Evolutionary conservation across 2,797 vertebrate genomes (phyloP), one percentile per base, ranked within the genome.

Genomic region (Notolabrus celidotus): DNA sequence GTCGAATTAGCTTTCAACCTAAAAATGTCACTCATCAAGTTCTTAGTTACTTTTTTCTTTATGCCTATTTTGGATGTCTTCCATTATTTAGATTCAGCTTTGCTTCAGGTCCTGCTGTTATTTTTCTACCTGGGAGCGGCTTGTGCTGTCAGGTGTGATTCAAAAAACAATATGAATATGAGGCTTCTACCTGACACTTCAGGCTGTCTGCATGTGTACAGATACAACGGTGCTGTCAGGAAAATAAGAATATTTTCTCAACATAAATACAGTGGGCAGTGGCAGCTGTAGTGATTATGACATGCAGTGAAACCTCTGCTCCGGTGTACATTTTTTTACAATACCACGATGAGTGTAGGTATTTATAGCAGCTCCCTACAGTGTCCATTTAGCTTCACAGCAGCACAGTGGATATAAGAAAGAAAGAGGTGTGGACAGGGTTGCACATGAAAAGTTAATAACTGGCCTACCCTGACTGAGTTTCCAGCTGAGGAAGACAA

Each of bases 401-500:
- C n/a, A 10, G 3, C 36, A 4, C n/a, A 6, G 34, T 67, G 45
- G 73, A 69, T 51, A 34, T 14, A 66, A 25, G 36, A 42, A n/a
- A 51, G 25, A 1, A 5, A 52, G 49, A 20, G 8, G 20, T 59
- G 39, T 46, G 62, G 10, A 55, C 46, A 49, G 45, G 10, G n/a
- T 47, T 22, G 1, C 22, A 39, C 50, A 72, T 72, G 36, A 79
- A 59, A 83, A 72, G 51, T 62, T 67, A 60, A 65, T 56, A n/a
- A 20, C 9, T 8, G 34, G 31, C 88, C 16, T 79, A 92, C 91
- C 86, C 38, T 87, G 80, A 78, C 68, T 67, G 53, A 92, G 85
- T 27, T 89, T 92, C 91, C 91, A 92, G 67, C 59, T 64, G 63
- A 90, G 15, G 73, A 71, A 89, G 55, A 80, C 12, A 0, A 91